Percentiles rank a stretch among this genome's conserved stretches.
Evolutionary conservation across 2,888 invertebrate genomes (phyloP).

Genomic region (Apodemia zela): DNA sequence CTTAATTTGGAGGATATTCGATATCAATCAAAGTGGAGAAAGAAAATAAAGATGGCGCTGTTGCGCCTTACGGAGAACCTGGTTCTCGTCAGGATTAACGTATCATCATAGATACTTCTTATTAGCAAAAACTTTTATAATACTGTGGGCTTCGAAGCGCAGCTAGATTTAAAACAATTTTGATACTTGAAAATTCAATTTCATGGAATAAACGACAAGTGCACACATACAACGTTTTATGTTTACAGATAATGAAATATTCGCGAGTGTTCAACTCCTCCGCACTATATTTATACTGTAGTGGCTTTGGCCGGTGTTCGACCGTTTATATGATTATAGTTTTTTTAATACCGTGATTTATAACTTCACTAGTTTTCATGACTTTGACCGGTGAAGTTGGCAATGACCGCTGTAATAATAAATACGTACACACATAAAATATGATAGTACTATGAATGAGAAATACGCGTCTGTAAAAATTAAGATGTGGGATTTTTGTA

Average conservation of each 20-base stretch:
- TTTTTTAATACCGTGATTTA: conserved; percentile 21
- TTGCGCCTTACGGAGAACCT: too few relatives aligned
- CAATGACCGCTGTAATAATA: conserved; percentile 10
- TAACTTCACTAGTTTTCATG: conserved; percentile 15
- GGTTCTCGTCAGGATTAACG: too few relatives aligned
- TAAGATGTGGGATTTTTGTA: not conserved
- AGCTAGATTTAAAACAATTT: conserved; percentile 23
- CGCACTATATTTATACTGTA: conserved; percentile 61
- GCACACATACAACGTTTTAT: conserved; percentile 25
- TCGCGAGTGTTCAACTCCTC: conserved; percentile 69
- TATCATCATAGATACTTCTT: too few relatives aligned
- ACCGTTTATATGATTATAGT: conserved; percentile 30
- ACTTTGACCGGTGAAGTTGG: conserved; percentile 6
- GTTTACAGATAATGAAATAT: conserved; percentile 71
- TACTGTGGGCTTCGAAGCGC: not conserved
- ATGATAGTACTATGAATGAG: not conserved
- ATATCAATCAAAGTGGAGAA: too few relatives aligned
- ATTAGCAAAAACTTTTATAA: too few relatives aligned
- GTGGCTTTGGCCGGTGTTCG: conserved; percentile 45
- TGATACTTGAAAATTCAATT: conserved; percentile 9
- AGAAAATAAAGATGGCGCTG: too few relatives aligned
- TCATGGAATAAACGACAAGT: not conserved
- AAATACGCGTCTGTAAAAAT: not conserved
- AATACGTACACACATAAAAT: not conserved
- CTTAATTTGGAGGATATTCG: too few relatives aligned